A percentile compares a stretch with the other conserved stretches of the same genome.
Evolutionary conservation across 2,888 invertebrate species (phyloP).

Genomic region (Pyrochroa serraticornis): DNA sequence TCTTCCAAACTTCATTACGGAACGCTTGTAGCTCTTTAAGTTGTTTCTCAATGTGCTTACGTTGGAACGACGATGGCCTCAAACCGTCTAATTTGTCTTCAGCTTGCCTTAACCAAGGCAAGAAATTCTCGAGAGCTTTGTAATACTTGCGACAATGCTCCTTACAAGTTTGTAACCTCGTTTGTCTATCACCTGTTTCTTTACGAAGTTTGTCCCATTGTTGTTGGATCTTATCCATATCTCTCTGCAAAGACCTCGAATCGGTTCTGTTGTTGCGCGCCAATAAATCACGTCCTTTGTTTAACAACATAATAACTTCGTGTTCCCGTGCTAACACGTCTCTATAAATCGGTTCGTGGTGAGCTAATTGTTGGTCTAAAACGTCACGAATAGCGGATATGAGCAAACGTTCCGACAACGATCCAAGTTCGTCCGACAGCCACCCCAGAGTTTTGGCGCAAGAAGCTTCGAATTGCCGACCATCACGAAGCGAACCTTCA

Average conservation of each 20-base stretch:
- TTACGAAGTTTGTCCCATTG: slow-evolving; percentile 92
- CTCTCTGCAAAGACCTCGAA: slow-evolving; percentile 71
- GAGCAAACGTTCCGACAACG: slow-evolving; percentile 75
- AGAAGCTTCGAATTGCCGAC: slow-evolving; percentile 86
- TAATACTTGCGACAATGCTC: slow-evolving; percentile 92
- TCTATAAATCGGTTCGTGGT: slow-evolving; percentile 88
- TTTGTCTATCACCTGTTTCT: slow-evolving; percentile 85
- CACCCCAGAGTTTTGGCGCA: slow-evolving; percentile 90
- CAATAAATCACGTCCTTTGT: slow-evolving; percentile 82
- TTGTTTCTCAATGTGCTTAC: slow-evolving; percentile 86
- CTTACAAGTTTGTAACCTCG: slow-evolving; percentile 85
- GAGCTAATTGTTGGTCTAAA: slow-evolving; percentile 84
- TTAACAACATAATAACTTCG: slow-evolving; percentile 91
- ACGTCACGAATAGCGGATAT: slow-evolving; percentile 87
- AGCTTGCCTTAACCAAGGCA: slow-evolving; percentile 86
- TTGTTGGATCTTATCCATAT: slow-evolving; percentile 86
- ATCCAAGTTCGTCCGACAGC: slow-evolving; percentile 81
- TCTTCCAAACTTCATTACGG: slow-evolving; percentile 92
- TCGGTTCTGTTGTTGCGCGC: slow-evolving; percentile 58
- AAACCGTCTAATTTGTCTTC: slow-evolving; percentile 83
- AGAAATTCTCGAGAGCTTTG: slow-evolving; percentile 80
- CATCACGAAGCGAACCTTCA: slow-evolving; percentile 77
- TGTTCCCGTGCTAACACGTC: slow-evolving; percentile 89
- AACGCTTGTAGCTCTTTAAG: slow-evolving; percentile 86
- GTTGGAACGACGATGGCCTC: slow-evolving; percentile 80